Base-by-base conservation (phyloP, 2,797 vertebrate genomes). In the Macropus fuliginosus region DNA sequence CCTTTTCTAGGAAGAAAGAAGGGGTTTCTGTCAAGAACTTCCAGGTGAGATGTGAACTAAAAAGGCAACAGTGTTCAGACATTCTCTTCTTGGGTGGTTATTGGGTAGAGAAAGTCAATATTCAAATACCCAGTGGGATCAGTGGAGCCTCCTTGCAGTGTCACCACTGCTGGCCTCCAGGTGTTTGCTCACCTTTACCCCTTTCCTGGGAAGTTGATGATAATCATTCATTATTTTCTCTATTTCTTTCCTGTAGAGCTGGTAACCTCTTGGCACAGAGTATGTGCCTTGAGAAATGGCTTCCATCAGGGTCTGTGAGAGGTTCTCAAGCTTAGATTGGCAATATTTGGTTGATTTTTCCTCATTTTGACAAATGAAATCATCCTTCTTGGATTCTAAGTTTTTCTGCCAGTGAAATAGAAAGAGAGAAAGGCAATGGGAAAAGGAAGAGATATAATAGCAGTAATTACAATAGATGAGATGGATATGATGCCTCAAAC, bases 191-290 rank as follows among this genome's bases (percentile, higher is more conserved):
- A 52, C 52, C 52, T 52, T 52, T 52, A 52, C 52, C 52, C 52
- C 52, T 52, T 52, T 52, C 52, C 52, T 52, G 52, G 52, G 95
- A 5, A 87, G 6, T 28, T 0, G 46, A 54, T 54, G 66, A 34
- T 98, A 99, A 8, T 46, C 18, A 12, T 91, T 31, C 66, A 97
- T 57, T 50, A 98, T 2, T 0, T 62, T 40, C 29, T 92, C 18
- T 55, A 95, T 97, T 59, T 96, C 94, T 12, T 90, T 24, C 40
- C 92, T 57, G 95, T 98, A 98, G 5, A 95, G 59, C 4, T 18
- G 12, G 46, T 98, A 98, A 55, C 98, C 98, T 27, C 98, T 97
- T 13, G 97, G 24, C 1, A 91, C 62, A 11, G 54, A 94, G 94
- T 98, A 99, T 14, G 0, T 40, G 0, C 95, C 94, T 3, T 31